A percentile compares a stretch with the other conserved stretches of the same genome.
These are phyloP conservation scores for Cherax destructor DNA, from an alignment of 1,140 invertebrate genomes.

Conservation along the genomic window DNA sequence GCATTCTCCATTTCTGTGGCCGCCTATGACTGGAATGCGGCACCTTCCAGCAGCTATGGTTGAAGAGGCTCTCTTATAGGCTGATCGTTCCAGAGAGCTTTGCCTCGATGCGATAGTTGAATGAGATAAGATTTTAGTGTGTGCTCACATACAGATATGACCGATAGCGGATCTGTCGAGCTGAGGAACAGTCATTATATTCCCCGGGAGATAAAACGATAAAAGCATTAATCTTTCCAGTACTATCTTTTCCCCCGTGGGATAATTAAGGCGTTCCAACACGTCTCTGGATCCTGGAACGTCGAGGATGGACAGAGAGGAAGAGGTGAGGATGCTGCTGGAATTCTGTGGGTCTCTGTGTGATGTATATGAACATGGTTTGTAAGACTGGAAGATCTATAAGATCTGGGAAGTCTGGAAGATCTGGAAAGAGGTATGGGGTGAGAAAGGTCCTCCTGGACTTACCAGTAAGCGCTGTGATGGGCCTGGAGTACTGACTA, in stretches of 20 bases:
- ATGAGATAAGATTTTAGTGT: conserved; percentile 64
- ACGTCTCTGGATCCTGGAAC: conserved; percentile 44
- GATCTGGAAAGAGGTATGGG: too few relatives aligned
- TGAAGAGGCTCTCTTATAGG: not conserved
- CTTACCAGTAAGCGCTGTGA: conserved; percentile 42
- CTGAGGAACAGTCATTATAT: conserved; percentile 61
- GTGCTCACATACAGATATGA: conserved; percentile 47
- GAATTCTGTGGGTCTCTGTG: too few relatives aligned
- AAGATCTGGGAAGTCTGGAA: not conserved
- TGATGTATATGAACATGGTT: not conserved
- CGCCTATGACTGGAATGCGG: not conserved
- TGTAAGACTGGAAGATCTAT: not conserved
- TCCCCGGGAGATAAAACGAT: conserved; percentile 61
- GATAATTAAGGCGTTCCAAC: conserved; percentile 38
- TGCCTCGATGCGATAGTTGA: conserved; percentile 49
- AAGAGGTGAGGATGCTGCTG: not conserved
- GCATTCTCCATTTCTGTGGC: not conserved
- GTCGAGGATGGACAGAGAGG: not conserved
- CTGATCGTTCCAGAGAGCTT: conserved; percentile 31
- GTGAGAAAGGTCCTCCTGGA: not conserved
- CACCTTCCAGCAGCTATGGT: conserved; percentile 2
- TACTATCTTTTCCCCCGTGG: conserved; percentile 29
- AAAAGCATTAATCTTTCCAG: conserved; percentile 65
- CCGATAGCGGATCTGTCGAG: conserved; percentile 49
- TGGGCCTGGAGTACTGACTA: conserved; percentile 25